Evolutionary conservation across 2,888 invertebrate genomes (phyloP).

Genomic region (Ornithoptera alexandrae): DNA sequence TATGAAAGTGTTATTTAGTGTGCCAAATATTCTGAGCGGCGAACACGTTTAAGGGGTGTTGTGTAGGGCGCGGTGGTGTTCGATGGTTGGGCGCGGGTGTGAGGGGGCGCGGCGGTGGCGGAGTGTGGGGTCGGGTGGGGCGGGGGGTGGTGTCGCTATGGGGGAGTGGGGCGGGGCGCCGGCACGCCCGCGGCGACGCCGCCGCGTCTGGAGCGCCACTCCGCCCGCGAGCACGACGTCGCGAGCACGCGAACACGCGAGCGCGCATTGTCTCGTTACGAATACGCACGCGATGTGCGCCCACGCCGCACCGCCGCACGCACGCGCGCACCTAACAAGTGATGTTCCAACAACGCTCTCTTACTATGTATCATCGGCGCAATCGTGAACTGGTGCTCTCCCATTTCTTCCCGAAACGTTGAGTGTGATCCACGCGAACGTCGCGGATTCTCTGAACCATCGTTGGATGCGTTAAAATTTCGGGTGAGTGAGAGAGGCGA

Average conservation of each 20-base stretch:
- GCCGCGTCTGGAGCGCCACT: conserved; percentile 54
- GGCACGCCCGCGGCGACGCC: conserved; percentile 51
- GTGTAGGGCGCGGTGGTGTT: conserved; percentile 26
- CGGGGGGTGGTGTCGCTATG: conserved; percentile 31
- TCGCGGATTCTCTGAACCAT: conserved; percentile 69
- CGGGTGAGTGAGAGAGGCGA: conserved; percentile 78
- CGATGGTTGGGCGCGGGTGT: conserved; percentile 35
- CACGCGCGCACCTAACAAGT: conserved; percentile 42
- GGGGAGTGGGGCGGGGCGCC: conserved; percentile 37
- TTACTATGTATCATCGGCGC: conserved; percentile 66
- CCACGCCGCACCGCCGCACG: conserved; percentile 46
- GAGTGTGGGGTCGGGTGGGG: conserved; percentile 38
- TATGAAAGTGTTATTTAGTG: not conserved
- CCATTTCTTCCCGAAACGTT: conserved; percentile 71
- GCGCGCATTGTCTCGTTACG: conserved; percentile 34
- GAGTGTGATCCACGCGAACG: conserved; percentile 51
- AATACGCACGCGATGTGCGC: conserved; percentile 25
- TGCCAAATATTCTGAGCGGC: not conserved
- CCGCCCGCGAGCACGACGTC: conserved; percentile 35
- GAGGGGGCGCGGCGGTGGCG: conserved; percentile 37
- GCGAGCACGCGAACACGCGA: conserved; percentile 33
- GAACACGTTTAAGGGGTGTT: conserved; percentile 21
- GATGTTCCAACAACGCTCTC: conserved; percentile 57
- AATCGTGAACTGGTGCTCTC: conserved; percentile 69
- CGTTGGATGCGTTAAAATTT: conserved; percentile 79